Evolutionary conservation across 2,888 invertebrate species (phyloP), one percentile per base, ranked within the genome.

Genomic region (Ctenicera cuprea): DNA sequence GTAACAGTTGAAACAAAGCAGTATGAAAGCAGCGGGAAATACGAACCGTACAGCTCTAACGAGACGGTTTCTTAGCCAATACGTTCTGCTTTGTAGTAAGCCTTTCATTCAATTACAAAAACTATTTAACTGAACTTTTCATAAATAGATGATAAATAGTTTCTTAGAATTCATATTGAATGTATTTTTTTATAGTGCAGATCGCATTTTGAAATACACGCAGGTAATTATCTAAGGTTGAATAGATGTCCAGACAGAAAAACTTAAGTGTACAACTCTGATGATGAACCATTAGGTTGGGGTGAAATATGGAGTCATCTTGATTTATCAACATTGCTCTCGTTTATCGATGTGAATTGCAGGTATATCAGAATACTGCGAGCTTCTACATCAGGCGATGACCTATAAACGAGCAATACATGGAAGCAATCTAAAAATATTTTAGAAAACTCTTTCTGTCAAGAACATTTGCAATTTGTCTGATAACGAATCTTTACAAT

Each of bases 1-100:
- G 83, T 77, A 82, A 83, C 84, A 83, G 85, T 86, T 86, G 85
- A 86, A 86, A 86, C 86, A 86, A 86, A 85, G 84, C 84, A 79
- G 81, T 81, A 83, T 82, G 82, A 84, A 84, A 86, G 83, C 86
- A 85, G 86, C 86, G 85, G 85, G 85, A 85, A 86, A 85, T 86
- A 85, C 85, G 84, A 86, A 86, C 83, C 84, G 80, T 85, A 83
- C 84, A 84, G 82, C 82, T 83, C 83, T 84, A 84, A 86, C 84
- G 83, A 85, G 84, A 82, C 82, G 80, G 80, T 82, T 84, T 71
- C 70, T 74, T 74, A 48, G 54, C 73, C 68, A 57, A 73, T 73
- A 83, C 82, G 84, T 82, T 69, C 52, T 79, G 82, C 81, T 84
- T 84, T 84, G 83, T 85, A 80, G 83, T 77, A 71, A 73, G 77